These are phyloP conservation scores for Nycticryphes semicollaris DNA, from an alignment of 2,113 vertebrate species.

Conservation along the genomic window DNA sequence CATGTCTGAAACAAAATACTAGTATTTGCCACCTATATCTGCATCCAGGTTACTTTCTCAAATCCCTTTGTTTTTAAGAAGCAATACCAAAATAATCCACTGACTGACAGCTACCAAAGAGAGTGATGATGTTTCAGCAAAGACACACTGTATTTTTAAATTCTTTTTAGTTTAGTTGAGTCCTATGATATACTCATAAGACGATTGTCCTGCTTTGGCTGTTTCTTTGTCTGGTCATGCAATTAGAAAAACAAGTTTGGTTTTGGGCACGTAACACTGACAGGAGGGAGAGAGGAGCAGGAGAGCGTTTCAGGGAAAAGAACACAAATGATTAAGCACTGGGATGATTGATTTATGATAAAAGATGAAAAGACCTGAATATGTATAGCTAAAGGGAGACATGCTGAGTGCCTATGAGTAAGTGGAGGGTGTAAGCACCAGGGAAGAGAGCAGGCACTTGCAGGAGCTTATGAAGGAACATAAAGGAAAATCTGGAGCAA, in stretches of 20 bases:
- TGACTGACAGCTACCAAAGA: background rate
- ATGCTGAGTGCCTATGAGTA: conserved; percentile 32
- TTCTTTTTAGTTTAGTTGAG: background rate
- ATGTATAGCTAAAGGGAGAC: conserved; percentile 71
- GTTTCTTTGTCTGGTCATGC: background rate
- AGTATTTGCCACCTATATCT: background rate
- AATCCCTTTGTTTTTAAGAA: background rate
- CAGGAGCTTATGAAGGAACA: background rate
- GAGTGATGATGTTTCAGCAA: background rate
- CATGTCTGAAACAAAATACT: background rate
- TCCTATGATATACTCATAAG: background rate
- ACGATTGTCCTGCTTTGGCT: background rate
- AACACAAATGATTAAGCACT: conserved; percentile 28
- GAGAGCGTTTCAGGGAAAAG: background rate
- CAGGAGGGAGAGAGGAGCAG: background rate
- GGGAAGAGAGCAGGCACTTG: background rate
- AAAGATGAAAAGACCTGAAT: conserved; percentile 63
- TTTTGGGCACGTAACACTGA: background rate
- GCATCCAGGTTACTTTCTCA: background rate
- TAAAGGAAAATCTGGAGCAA: background rate
- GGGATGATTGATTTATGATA: conserved; percentile 66
- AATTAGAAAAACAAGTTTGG: background rate
- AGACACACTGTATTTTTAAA: background rate
- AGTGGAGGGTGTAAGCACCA: conserved; percentile 2
- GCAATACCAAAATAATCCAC: background rate